Evolutionary conservation across 2,888 invertebrate species (phyloP), one percentile per base, ranked within the genome.

Genomic region (Lycophotia porphyrea): DNA sequence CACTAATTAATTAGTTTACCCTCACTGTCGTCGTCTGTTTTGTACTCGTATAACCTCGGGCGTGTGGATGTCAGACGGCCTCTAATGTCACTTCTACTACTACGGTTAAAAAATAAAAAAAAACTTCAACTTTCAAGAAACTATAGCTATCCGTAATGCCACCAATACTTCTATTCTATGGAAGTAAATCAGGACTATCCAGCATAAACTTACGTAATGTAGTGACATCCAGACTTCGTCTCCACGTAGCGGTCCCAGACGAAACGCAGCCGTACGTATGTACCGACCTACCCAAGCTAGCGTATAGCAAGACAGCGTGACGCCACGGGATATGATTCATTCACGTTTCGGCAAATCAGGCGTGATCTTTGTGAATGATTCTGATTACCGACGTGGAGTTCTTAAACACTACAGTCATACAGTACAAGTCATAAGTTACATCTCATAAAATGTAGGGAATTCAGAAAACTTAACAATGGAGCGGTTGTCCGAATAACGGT

Each of bases 301-400:
- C 21, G 21, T 11, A n/a, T n/a, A 21, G 9, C 34, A 34, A 60
- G 60, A 31, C 11, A 34, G 5, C 9, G 49, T 78, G 79, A 65
- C 79, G 67, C 58, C 83, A 73, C 68, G 52, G 82, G 86, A 77
- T 44, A 49, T 82, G 82, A 86, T 52, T 82, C 86, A 82, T 13
- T 31, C 34, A 15, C 5, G 5, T 52, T 44, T 9, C 9, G 21
- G 15, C 11, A 21, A 1, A 42, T 21, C 31, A 31, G 5, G 5
- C 44, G 24, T 34, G 2, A 11, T 15, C 21, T 58, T 55, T 64
- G 1, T 24, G 21, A 49, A 34, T n/a, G 27, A 49, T 34, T 52
- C 27, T n/a, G 27, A 49, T 34, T 52, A 13, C 42, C 18, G n/a
- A 21, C 8, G 21, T 8, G 65, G 60, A 52, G 27, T 52, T 82